Percentiles rank a stretch among this genome's conserved stretches.
These are phyloP conservation scores for Hafferia zeledoni DNA, from an alignment of 2,797 vertebrate species.

Conservation along the genomic window DNA sequence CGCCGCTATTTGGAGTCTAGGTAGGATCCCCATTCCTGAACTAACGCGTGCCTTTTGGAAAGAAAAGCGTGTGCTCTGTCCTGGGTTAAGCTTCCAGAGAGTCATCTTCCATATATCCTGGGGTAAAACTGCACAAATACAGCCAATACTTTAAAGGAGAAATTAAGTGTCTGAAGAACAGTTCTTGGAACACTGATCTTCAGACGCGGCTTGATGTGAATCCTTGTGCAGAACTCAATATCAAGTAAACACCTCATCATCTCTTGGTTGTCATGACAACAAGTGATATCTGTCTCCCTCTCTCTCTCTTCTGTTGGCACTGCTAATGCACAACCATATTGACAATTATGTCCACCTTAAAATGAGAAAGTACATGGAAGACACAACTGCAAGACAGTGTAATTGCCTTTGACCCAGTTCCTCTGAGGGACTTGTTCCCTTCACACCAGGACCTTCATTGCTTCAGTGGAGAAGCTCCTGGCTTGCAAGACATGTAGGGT, in stretches of 20 bases:
- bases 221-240: conserved; percentile 37
- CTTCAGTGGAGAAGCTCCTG: background rate
- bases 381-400: background rate
- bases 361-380: background rate
- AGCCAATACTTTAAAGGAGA: background rate
- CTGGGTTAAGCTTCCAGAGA: conserved; percentile 40
- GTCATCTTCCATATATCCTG: background rate
- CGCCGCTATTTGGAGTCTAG: conserved; percentile 12
- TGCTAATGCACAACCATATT: conserved; percentile 3
- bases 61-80: background rate
- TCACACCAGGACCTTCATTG: background rate
- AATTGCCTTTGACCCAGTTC: background rate
- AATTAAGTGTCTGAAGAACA: background rate
- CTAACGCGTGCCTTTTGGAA: conserved; percentile 32
- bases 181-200: conserved; percentile 16
- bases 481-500: background rate
- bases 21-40: conserved; percentile 41
- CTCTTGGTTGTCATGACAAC: conserved; percentile 86
- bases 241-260: conserved; percentile 71
- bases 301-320: conserved; percentile 8
- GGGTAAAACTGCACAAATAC: background rate
- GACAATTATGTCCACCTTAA: conserved; percentile 17
- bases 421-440: background rate
- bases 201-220: background rate
- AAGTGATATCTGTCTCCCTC: conserved; percentile 20